Evolutionary conservation across 2,113 vertebrate genomes (phyloP), one percentile per base, ranked within the genome.

Genomic region (Toxotes jaculatrix): DNA sequence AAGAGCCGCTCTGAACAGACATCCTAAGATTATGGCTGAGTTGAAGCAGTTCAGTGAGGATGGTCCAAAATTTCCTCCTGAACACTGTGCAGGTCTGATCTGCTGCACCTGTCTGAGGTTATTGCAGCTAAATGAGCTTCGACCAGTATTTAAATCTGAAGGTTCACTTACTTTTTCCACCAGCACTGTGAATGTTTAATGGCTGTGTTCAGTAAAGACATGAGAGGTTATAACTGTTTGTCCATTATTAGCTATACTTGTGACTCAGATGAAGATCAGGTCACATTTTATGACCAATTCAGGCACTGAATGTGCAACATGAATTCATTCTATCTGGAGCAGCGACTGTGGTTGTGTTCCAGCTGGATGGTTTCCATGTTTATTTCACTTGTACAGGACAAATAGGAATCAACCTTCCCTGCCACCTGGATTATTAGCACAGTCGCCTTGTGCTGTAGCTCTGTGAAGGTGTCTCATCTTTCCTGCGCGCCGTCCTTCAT

Each of bases 391-490:
- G 7, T 23, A 9, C 0, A 9, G 23, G 43, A 47, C 53, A 76
- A 27, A 51, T 12, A 14, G 38, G 14, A 27, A 16, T 7, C 23
- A 8, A 49, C 31, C 53, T 31, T 27, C 55, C 7, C 13, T 79
- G 67, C 60, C 21, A 34, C 5, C 21, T 82, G 42, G 36, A 72
- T 59, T 55, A 23, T 67, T 21, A 19, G 51, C 13, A 14, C 56
- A 19, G 21, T 16, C 23, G 13, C 23, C 43, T 59, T 14, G 47
- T n/a, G 5, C 14, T 42, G 14, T 31, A 31, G n/a, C 19, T 42
- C 23, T 43, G n/a, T 47, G 51, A 57, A 62, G 63, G 40, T 53
- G 71, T 77, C 42, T 75, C 36, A 42, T 57, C 64, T 42, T 31
- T 16, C 21, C 3, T 47, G 3, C 21, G 5, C 9, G 7, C 34